Evolutionary conservation across 2,888 invertebrate genomes (phyloP).

Genomic region (Nomada fucata): DNA sequence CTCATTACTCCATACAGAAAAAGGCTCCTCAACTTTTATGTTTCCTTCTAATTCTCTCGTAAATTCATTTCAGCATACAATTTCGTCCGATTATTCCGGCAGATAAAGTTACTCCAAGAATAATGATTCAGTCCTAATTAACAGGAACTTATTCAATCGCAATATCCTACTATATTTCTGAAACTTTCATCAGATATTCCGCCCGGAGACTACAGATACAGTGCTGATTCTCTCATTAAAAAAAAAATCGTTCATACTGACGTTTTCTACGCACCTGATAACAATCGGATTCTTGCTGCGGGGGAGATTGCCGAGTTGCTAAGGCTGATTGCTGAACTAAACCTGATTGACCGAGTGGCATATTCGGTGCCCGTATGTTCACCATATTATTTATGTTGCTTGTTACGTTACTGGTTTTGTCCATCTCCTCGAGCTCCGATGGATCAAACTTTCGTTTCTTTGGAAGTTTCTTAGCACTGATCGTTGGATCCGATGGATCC

Average conservation of each 20-base stretch:
- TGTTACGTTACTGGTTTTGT: slow-evolving; percentile 82
- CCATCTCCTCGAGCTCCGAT: slow-evolving; percentile 90
- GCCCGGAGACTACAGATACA: background rate
- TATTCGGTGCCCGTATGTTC: slow-evolving; percentile 71
- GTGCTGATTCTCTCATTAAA: background rate
- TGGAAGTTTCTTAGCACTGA: slow-evolving; percentile 90
- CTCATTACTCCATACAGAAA: slow-evolving; percentile 3
- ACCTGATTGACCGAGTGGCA: slow-evolving; percentile 73
- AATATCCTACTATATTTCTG: background rate
- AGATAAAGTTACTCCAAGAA: slow-evolving; percentile 1
- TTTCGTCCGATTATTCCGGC: background rate
- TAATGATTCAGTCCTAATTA: background rate
- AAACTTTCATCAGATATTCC: background rate
- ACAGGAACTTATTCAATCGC: background rate
- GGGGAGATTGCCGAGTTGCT: slow-evolving; percentile 75
- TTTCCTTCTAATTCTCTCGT: background rate
- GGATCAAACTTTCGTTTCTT: slow-evolving; percentile 96
- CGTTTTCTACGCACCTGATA: slow-evolving; percentile 73
- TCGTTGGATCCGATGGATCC: slow-evolving; percentile 82
- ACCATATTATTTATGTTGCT: slow-evolving; percentile 84
- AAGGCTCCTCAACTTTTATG: background rate
- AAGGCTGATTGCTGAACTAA: slow-evolving; percentile 74
- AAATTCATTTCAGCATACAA: background rate
- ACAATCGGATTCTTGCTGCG: slow-evolving; percentile 77
- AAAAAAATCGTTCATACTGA: background rate